Conservation (phyloP, 37 sponge, comb jelly and placozoan species). For the Mnemiopsis leidyi region DNA sequence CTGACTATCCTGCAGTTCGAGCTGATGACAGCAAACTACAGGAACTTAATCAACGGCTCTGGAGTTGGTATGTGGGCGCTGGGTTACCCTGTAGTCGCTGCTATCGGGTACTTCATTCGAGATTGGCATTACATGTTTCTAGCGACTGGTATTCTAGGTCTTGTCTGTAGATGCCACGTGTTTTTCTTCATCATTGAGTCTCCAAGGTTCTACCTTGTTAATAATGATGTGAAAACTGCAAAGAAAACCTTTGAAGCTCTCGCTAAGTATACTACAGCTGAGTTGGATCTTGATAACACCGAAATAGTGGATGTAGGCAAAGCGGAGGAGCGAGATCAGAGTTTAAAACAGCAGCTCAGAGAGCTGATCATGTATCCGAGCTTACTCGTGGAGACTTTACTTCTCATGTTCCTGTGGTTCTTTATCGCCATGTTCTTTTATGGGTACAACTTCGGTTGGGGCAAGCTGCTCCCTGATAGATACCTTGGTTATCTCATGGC, state of each 20-base stretch:
- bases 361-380: slow-evolving; percentile 11
- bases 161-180: not conserved
- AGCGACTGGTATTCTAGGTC: not conserved
- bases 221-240: not conserved
- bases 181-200: not conserved
- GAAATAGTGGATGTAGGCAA: not conserved
- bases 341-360: not conserved
- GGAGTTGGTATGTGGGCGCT: not conserved
- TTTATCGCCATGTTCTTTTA: slow-evolving; percentile 24
- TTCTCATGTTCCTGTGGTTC: slow-evolving; percentile 51
- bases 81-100: not conserved
- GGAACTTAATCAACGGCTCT: not conserved
- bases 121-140: slow-evolving; percentile 58
- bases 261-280: not conserved
- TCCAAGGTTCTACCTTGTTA: not conserved
- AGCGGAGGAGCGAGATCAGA: not conserved
- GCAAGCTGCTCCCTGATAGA: not conserved
- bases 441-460: slow-evolving; percentile 46
- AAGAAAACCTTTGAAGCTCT: not conserved
- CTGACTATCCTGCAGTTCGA: not conserved
- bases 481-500: slow-evolving; percentile 18
- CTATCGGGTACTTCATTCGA: not conserved
- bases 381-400: not conserved
- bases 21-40: not conserved
- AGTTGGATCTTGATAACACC: not conserved